Percentiles rank a stretch among this genome's conserved stretches.
Conservation (phyloP, 2,113 vertebrate genomes). For the Pandion haliaetus region DNA sequence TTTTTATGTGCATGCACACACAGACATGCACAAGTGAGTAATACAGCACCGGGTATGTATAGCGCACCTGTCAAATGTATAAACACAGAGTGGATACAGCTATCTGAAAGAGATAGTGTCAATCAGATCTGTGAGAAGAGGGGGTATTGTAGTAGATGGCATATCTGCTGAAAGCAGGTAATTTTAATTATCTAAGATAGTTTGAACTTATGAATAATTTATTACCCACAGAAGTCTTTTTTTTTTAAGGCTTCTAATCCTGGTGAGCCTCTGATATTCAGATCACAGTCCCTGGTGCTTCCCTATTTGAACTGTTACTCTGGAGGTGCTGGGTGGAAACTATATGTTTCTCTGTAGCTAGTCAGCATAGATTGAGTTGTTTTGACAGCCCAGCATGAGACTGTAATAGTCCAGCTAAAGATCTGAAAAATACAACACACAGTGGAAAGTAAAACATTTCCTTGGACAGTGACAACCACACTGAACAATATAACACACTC, state of each 20-base stretch:
- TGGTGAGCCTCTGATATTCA: conserved; percentile 59
- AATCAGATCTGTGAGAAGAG: conserved; percentile 52
- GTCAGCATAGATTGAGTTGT: conserved; percentile 46
- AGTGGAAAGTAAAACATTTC: conserved; percentile 37
- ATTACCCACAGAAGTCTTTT: conserved; percentile 58
- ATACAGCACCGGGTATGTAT: neutral
- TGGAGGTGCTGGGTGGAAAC: conserved; percentile 10
- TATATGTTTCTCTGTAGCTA: conserved; percentile 1
- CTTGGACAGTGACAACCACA: conserved; percentile 11
- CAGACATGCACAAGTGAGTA: neutral
- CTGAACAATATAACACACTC: neutral
- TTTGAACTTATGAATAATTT: conserved; percentile 75
- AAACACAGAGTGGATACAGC: conserved; percentile 34
- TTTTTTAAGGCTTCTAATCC: conserved; percentile 45
- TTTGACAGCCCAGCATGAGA: conserved; percentile 49
- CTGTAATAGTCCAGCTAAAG: conserved; percentile 41
- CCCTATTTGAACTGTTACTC: conserved; percentile 49
- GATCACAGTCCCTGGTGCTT: conserved; percentile 41
- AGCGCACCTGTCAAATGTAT: neutral
- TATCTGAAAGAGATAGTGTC: conserved; percentile 54
- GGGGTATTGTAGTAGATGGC: conserved; percentile 56
- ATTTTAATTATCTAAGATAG: conserved; percentile 76
- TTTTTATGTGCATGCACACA: neutral
- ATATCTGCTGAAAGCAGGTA: conserved; percentile 72
- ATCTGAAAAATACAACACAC: conserved; percentile 30